Percentiles rank a stretch among this genome's conserved stretches.
These are phyloP conservation scores for Myrmophylax atrothorax DNA, from an alignment of 2,113 vertebrate species.

Conservation along the genomic window DNA sequence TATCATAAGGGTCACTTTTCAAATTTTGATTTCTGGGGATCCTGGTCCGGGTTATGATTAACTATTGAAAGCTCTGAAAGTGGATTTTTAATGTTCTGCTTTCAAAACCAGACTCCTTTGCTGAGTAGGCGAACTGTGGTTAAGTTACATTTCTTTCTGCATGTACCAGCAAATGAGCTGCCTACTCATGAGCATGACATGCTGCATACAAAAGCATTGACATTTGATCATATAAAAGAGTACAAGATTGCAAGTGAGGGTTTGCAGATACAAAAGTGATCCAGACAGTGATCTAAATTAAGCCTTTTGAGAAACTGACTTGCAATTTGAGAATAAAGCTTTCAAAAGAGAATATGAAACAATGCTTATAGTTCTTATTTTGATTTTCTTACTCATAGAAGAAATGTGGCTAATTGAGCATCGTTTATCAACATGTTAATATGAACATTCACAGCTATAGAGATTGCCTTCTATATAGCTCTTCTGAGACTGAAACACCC, in stretches of 20 bases:
- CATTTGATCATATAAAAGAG: neutral
- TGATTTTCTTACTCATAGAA: neutral
- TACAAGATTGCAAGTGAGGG: neutral
- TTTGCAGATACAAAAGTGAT: neutral
- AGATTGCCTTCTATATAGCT: neutral
- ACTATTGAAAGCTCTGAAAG: neutral
- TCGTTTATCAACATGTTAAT: neutral
- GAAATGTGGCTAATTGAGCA: neutral
- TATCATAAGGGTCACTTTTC: neutral
- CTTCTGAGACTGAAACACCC: neutral
- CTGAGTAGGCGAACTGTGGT: neutral
- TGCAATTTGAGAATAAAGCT: neutral
- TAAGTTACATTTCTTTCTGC: neutral
- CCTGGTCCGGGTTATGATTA: neutral
- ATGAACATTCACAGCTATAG: neutral
- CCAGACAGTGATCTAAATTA: neutral
- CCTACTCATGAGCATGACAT: neutral
- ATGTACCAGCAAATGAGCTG: neutral
- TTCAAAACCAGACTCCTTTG: neutral
- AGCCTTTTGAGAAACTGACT: neutral
- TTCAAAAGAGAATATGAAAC: neutral
- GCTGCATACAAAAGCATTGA: neutral
- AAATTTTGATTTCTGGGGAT: neutral
- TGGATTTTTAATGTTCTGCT: neutral
- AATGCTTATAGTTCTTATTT: neutral